Percentiles rank a stretch among this genome's conserved stretches.
phyloP scores from a whole-genome alignment of 2,888 invertebrate species.

The Abscondita cerata region DNA sequence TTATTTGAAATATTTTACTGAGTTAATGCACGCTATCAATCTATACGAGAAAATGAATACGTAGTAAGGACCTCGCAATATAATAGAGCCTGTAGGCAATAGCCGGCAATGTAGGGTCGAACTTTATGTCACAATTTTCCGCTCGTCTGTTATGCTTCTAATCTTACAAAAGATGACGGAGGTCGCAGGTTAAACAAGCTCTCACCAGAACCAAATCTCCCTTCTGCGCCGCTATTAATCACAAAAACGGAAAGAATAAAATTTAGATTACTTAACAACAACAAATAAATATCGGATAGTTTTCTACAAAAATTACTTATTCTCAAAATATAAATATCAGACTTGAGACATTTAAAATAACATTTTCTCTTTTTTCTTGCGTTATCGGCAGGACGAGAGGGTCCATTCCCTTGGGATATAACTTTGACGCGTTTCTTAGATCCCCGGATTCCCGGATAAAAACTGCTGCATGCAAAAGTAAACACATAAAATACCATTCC shows the following conservation, averaged over 20 bases:
- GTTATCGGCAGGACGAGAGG: constrained; percentile 38
- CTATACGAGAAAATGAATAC: constrained; percentile 53
- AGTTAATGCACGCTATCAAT: constrained; percentile 48
- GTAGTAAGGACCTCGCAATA: constrained; percentile 48
- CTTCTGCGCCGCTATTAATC: constrained; percentile 29
- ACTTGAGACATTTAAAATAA: constrained; percentile 46
- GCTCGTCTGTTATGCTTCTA: constrained; percentile 54
- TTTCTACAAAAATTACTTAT: constrained; percentile 22
- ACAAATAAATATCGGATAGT: background rate
- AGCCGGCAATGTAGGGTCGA: constrained; percentile 47
- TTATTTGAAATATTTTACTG: constrained; percentile 11
- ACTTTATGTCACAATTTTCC: constrained; percentile 60
- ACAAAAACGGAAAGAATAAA: background rate
- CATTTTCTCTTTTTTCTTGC: constrained; percentile 42
- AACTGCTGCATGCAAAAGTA: constrained; percentile 52
- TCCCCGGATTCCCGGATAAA: constrained; percentile 46
- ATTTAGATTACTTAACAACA: background rate
- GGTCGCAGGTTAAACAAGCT: constrained; percentile 55
- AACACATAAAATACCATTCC: constrained; percentile 43
- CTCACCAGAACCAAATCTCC: constrained; percentile 28
- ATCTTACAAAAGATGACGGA: constrained; percentile 54
- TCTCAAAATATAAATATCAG: constrained; percentile 37
- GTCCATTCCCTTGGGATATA: constrained; percentile 33
- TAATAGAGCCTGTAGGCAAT: constrained; percentile 47
- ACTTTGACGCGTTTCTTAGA: constrained; percentile 35